These are phyloP conservation scores for Macroglossus sobrinus DNA, from an alignment of 2,113 vertebrate species.

Conservation along the genomic window DNA sequence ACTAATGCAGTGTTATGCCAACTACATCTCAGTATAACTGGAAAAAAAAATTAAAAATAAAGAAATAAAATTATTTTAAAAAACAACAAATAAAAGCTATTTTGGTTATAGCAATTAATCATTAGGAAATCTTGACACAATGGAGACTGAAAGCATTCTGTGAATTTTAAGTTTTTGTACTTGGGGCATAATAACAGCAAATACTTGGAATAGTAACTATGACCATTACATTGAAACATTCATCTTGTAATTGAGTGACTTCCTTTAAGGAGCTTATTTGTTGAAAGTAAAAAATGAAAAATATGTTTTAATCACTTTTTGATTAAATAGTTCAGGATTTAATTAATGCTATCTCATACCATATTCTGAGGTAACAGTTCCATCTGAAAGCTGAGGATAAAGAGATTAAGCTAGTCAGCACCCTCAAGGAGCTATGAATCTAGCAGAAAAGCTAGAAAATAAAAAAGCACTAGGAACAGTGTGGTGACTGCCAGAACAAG, in stretches of 20 bases:
- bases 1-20: neutral
- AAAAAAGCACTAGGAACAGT: neutral
- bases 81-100: neutral
- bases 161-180: neutral
- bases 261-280: neutral
- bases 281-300: constrained; percentile 14
- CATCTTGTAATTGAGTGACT: neutral
- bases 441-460: neutral
- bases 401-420: neutral
- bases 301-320: neutral
- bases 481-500: neutral
- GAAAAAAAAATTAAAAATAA: neutral
- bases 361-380: neutral
- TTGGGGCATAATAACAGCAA: neutral
- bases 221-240: neutral
- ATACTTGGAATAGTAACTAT: neutral
- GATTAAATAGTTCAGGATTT: neutral
- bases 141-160: neutral
- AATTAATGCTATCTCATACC: neutral
- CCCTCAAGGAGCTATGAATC: neutral
- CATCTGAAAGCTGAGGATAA: neutral
- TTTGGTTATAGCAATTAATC: neutral
- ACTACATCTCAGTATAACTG: neutral
- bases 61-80: neutral
- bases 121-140: neutral